phyloP scores from a whole-genome alignment of 2,113 vertebrate genomes.

The Desmodus rotundus region DNA sequence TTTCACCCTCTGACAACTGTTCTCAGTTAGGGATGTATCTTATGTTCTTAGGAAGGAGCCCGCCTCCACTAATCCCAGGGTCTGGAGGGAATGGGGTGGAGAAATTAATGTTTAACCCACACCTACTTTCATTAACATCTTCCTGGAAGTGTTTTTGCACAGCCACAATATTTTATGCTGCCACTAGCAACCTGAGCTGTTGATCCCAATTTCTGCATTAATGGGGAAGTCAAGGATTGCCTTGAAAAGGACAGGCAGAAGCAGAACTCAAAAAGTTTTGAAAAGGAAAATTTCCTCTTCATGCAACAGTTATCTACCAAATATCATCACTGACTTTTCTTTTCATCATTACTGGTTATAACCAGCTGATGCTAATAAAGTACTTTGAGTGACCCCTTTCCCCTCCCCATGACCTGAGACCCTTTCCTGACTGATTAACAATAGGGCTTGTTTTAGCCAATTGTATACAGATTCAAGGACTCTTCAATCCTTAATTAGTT shows the following conservation, averaged over 20 bases:
- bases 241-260: background rate
- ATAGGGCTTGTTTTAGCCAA: background rate
- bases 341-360: background rate
- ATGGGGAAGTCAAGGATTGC: background rate
- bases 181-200: background rate
- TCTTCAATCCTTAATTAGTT: background rate
- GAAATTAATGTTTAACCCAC: background rate
- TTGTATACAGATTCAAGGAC: background rate
- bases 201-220: background rate
- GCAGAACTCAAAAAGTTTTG: background rate
- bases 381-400: background rate
- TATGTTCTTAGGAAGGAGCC: background rate
- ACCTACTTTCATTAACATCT: background rate
- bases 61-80: too few species aligned
- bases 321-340: background rate
- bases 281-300: background rate
- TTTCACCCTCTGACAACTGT: background rate
- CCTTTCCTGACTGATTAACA: background rate
- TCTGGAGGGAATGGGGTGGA: background rate
- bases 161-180: background rate
- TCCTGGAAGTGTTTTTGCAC: background rate
- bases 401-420: too few species aligned
- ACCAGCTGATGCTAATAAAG: background rate
- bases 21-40: background rate
- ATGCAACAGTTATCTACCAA: background rate